Evolutionary conservation across 2,888 invertebrate species (phyloP).

Genomic region (Drosophila colorata): DNA sequence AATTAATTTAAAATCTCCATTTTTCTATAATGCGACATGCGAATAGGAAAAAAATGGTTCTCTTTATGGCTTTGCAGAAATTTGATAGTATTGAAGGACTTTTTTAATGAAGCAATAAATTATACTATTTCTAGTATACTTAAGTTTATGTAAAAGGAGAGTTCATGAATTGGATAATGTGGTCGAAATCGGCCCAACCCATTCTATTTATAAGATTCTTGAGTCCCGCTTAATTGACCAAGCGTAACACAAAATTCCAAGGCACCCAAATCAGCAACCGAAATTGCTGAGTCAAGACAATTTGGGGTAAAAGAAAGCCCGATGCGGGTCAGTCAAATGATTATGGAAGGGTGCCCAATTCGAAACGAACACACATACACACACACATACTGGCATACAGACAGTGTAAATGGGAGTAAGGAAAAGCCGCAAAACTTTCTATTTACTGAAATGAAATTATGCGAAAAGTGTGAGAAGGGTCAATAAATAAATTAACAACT

Average conservation of each 20-base stretch:
- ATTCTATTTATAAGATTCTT: slow-evolving; percentile 28
- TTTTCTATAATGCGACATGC: too few relatives aligned
- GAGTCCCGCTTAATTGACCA: slow-evolving; percentile 65
- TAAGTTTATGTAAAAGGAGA: neutral
- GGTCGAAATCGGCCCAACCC: slow-evolving; percentile 15
- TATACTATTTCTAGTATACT: neutral
- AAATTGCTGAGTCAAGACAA: slow-evolving; percentile 72
- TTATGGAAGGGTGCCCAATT: slow-evolving; percentile 29
- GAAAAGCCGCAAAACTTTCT: slow-evolving; percentile 46
- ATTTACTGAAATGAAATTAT: slow-evolving; percentile 42
- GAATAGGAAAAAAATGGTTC: too few relatives aligned
- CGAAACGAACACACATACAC: neutral
- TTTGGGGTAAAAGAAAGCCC: slow-evolving; percentile 17
- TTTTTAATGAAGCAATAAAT: slow-evolving; percentile 12
- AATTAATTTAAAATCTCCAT: too few relatives aligned
- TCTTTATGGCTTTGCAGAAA: too few relatives aligned
- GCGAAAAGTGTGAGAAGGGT: slow-evolving; percentile 49
- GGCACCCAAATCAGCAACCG: slow-evolving; percentile 61
- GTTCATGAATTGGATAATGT: slow-evolving; percentile 12
- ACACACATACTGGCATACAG: neutral
- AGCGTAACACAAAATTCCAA: slow-evolving; percentile 44
- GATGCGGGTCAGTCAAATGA: slow-evolving; percentile 56
- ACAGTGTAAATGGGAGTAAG: neutral
- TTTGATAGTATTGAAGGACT: neutral
- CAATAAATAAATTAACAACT: slow-evolving; percentile 71